Percentiles rank a stretch among this genome's conserved stretches.
Evolutionary conservation across 2,888 invertebrate genomes (phyloP).

Genomic region (Perizoma affinitatum): DNA sequence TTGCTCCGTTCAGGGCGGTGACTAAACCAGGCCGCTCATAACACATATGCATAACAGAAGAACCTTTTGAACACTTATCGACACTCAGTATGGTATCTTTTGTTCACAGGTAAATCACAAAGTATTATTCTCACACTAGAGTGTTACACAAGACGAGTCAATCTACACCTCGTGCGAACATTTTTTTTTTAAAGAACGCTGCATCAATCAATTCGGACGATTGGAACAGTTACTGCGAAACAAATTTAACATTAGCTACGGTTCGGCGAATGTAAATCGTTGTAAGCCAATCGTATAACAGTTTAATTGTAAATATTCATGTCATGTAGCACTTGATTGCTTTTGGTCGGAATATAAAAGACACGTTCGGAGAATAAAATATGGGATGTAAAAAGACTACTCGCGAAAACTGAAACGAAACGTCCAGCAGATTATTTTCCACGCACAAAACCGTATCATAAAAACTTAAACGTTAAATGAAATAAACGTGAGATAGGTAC

Average conservation of each 20-base stretch:
- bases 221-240: constrained; percentile 50
- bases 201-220: constrained; percentile 46
- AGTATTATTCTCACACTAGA: constrained; percentile 43
- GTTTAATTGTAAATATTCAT: constrained; percentile 42
- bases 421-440: neutral
- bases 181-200: constrained; percentile 55
- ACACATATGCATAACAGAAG: constrained; percentile 81
- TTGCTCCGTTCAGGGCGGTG: constrained; percentile 75
- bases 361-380: constrained; percentile 15
- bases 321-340: constrained; percentile 54
- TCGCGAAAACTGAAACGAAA: no score
- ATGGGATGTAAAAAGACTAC: neutral
- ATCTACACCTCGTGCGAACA: constrained; percentile 78
- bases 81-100: constrained; percentile 46
- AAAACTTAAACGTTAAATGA: constrained; percentile 9
- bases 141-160: constrained; percentile 49
- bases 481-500: constrained; percentile 1
- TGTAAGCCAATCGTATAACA: constrained; percentile 35
- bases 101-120: constrained; percentile 39
- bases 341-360: constrained; percentile 38
- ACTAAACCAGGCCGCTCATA: constrained; percentile 78
- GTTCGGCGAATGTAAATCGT: constrained; percentile 44
- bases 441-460: constrained; percentile 1
- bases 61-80: constrained; percentile 57
- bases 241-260: constrained; percentile 54